phyloP scores from a whole-genome alignment of 2,113 vertebrate species.

The Centropus bengalensis region DNA sequence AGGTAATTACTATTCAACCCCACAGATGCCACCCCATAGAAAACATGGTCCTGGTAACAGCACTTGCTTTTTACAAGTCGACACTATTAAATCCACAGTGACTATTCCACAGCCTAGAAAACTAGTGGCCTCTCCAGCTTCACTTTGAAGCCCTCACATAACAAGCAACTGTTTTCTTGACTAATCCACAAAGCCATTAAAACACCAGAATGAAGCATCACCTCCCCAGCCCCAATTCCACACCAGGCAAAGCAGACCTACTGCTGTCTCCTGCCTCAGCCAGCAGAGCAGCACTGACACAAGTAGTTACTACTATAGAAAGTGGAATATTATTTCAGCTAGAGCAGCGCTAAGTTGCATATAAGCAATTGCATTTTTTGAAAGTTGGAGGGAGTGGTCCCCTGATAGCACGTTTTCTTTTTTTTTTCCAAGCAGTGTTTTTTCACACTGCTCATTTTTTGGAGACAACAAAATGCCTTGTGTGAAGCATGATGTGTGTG shows the following conservation, averaged over 20 bases:
- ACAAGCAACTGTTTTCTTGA: accelerated
- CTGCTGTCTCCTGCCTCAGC: background rate
- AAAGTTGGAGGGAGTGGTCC: too few relatives aligned
- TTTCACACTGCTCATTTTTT: too few relatives aligned
- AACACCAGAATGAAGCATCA: accelerated
- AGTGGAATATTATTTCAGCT: too few relatives aligned
- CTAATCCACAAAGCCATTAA: accelerated
- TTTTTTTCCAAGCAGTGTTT: too few relatives aligned
- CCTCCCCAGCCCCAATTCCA: background rate
- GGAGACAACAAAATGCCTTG: too few relatives aligned
- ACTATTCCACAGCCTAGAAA: accelerated
- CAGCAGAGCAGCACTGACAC: too few relatives aligned
- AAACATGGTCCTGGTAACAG: accelerated
- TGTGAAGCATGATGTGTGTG: too few relatives aligned
- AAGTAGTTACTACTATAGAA: too few relatives aligned
- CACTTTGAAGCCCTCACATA: background rate
- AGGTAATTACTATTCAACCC: background rate
- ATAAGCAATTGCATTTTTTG: too few relatives aligned
- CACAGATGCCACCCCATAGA: background rate
- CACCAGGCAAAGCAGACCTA: background rate
- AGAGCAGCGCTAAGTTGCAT: too few relatives aligned
- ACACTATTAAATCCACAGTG: accelerated
- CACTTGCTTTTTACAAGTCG: accelerated
- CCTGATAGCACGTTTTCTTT: too few relatives aligned
- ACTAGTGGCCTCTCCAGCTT: accelerated